Conservation (phyloP, 2,888 invertebrate genomes). For the Andrena flavipes region DNA sequence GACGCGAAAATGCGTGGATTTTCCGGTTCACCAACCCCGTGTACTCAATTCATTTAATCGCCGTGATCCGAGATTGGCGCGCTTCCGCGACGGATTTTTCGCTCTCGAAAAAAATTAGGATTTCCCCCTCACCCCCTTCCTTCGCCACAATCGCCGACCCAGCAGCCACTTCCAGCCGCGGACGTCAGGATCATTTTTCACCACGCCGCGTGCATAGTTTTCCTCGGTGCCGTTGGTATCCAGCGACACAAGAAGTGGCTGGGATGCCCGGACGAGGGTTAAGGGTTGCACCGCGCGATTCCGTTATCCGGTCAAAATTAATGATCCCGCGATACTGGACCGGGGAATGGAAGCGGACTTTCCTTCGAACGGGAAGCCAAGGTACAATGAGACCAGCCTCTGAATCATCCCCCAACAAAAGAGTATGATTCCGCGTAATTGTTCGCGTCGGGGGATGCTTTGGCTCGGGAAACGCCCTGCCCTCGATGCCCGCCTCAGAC, state of each 20-base stretch:
- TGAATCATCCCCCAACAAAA: slow-evolving; percentile 25
- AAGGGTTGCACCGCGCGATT: background rate
- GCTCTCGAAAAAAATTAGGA: background rate
- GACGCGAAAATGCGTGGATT: slow-evolving; percentile 31
- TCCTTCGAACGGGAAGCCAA: background rate
- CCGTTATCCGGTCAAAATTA: slow-evolving; percentile 10
- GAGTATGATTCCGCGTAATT: slow-evolving; percentile 48
- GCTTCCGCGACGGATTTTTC: background rate
- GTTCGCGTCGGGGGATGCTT: slow-evolving; percentile 18
- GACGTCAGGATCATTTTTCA: background rate
- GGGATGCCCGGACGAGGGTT: too few relatives aligned
- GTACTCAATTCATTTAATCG: slow-evolving; percentile 37
- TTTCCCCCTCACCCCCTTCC: background rate
- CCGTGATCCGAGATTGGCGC: slow-evolving; percentile 17
- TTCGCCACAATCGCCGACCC: background rate
- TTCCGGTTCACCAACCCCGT: slow-evolving; percentile 33
- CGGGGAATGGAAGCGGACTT: background rate
- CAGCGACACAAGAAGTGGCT: background rate
- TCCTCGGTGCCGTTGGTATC: background rate
- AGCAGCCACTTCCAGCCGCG: background rate
- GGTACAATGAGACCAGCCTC: background rate
- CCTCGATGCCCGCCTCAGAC: slow-evolving; percentile 17
- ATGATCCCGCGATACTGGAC: slow-evolving; percentile 11
- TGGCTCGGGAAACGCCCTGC: slow-evolving; percentile 48
- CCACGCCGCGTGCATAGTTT: background rate